These are phyloP conservation scores for Phylloscopus trochiloides DNA, from an alignment of 2,113 vertebrate species.

Conservation along the genomic window DNA sequence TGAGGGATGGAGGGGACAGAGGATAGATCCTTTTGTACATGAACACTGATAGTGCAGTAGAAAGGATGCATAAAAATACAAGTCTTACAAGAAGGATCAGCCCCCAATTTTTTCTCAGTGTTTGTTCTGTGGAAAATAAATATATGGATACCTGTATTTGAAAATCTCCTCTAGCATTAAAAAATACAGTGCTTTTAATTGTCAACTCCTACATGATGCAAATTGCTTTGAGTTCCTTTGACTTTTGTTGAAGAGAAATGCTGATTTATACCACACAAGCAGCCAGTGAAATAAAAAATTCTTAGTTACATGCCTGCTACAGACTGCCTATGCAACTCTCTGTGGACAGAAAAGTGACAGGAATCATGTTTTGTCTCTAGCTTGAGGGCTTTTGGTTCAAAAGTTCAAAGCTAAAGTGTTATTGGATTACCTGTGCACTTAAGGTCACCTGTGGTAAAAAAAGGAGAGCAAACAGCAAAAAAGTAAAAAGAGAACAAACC, in stretches of 20 bases:
- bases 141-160: background rate
- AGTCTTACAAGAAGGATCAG: background rate
- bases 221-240: background rate
- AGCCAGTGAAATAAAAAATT: background rate
- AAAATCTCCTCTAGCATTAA: background rate
- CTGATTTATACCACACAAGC: background rate
- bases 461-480: background rate
- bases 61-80: background rate
- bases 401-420: background rate
- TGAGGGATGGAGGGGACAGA: background rate
- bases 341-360: background rate
- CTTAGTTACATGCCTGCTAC: background rate
- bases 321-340: background rate
- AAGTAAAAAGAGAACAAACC: background rate
- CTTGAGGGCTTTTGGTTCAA: background rate
- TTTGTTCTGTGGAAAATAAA: background rate
- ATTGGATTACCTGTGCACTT: background rate
- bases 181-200: background rate
- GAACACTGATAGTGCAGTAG: background rate
- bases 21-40: background rate
- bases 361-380: background rate
- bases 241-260: background rate
- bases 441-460: background rate
- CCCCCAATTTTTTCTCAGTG: background rate
- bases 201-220: background rate